Evolutionary conservation across 2,888 invertebrate genomes (phyloP).

Genomic region (Ichneumoninae sp.): DNA sequence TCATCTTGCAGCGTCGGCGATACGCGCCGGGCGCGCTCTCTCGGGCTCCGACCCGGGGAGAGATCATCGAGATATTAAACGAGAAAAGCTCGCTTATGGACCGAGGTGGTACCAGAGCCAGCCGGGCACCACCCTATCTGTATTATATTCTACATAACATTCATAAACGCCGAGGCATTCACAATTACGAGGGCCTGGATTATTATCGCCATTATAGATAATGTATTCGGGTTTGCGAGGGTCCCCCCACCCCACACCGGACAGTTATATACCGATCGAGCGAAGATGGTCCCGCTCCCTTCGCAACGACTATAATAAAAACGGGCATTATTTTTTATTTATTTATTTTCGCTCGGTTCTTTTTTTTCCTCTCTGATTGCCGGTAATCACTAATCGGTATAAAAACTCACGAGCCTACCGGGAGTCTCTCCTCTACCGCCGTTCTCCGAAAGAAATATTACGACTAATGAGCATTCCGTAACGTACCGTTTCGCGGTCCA

Average conservation of each 20-base stretch:
- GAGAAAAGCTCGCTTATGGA: constrained; percentile 27
- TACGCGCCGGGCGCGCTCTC: constrained; percentile 10
- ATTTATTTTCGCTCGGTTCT: background rate
- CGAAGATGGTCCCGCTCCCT: background rate
- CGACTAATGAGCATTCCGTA: constrained; percentile 36
- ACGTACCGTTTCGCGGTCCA: background rate
- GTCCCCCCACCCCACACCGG: no score
- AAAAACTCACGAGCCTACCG: background rate
- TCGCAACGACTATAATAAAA: constrained; percentile 19
- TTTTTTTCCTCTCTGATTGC: background rate
- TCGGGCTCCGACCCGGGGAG: constrained; percentile 1
- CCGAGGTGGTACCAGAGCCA: constrained; percentile 1
- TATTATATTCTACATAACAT: constrained; percentile 55
- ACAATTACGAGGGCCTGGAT: constrained; percentile 53
- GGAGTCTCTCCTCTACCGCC: constrained; percentile 4
- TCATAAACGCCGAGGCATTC: constrained; percentile 49
- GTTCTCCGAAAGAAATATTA: constrained; percentile 26
- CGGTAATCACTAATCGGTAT: constrained; percentile 10
- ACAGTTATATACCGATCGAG: constrained; percentile 5
- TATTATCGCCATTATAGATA: constrained; percentile 52
- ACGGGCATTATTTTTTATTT: background rate
- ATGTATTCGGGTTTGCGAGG: constrained; percentile 44
- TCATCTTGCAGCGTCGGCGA: constrained; percentile 28
- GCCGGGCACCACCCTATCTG: constrained; percentile 26
- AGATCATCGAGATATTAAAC: constrained; percentile 46